phyloP scores from a whole-genome alignment of 2,113 vertebrate species.

The Chiloscyllium plagiosum region DNA sequence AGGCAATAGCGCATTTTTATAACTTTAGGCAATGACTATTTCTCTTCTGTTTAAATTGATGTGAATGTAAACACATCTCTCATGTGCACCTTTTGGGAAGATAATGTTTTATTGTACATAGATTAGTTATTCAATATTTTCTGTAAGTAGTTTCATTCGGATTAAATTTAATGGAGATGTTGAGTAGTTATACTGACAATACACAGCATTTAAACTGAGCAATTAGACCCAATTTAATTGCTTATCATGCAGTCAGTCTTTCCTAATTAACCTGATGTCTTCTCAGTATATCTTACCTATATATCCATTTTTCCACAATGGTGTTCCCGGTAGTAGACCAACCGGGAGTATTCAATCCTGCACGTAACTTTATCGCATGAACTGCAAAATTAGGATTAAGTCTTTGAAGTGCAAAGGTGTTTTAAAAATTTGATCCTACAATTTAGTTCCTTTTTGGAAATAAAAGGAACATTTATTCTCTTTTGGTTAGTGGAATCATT shows the following conservation, averaged over 20 bases:
- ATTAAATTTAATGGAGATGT: not conserved
- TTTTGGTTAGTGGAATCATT: not conserved
- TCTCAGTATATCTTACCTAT: not conserved
- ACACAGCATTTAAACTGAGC: not conserved
- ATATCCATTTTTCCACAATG: not conserved
- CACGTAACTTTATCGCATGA: not conserved
- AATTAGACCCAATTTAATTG: not conserved
- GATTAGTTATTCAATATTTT: constrained; percentile 4
- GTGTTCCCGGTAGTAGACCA: not conserved
- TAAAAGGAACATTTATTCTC: not conserved
- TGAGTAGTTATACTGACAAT: not conserved
- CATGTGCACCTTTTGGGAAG: not conserved
- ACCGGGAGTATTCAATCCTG: not conserved
- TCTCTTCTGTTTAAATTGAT: not conserved
- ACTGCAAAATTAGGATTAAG: not conserved
- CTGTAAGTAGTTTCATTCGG: not conserved
- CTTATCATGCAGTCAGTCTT: not conserved
- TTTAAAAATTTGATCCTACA: not conserved
- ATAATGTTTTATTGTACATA: not conserved
- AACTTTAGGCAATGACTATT: not conserved
- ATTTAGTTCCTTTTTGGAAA: not conserved
- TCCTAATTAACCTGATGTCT: not conserved
- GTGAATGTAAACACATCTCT: not conserved
- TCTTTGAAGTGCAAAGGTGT: not conserved
- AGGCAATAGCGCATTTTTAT: not conserved